Percentiles rank a stretch among this genome's conserved stretches.
These are phyloP conservation scores for Heliconius eleuchia DNA, from an alignment of 1,140 invertebrate genomes.

Conservation along the genomic window DNA sequence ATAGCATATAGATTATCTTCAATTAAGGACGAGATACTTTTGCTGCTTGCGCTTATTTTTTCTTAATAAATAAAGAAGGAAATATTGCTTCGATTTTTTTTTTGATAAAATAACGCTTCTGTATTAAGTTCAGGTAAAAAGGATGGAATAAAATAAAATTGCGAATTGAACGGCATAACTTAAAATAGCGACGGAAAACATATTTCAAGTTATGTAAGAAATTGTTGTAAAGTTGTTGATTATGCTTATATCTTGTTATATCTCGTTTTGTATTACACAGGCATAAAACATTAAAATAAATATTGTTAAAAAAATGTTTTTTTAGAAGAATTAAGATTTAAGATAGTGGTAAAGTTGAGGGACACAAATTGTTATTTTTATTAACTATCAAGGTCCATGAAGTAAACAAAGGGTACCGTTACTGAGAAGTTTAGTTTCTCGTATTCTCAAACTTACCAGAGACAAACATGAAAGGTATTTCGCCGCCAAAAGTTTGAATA, in stretches of 20 bases:
- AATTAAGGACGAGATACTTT: not conserved
- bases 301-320: too few relatives aligned
- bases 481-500: slow-evolving; percentile 92
- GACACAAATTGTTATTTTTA: too few relatives aligned
- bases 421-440: not conserved
- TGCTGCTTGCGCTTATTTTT: not conserved
- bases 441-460: slow-evolving; percentile 81
- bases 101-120: not conserved
- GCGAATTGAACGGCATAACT: not conserved
- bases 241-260: too few relatives aligned
- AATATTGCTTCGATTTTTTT: not conserved
- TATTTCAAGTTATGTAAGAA: too few relatives aligned
- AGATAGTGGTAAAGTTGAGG: too few relatives aligned
- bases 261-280: too few relatives aligned
- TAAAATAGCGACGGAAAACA: too few relatives aligned
- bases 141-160: not conserved
- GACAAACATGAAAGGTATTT: slow-evolving; percentile 93
- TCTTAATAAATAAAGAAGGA: not conserved
- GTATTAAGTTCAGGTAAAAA: not conserved
- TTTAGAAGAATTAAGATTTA: too few relatives aligned
- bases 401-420: too few relatives aligned
- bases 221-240: too few relatives aligned
- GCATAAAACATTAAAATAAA: too few relatives aligned
- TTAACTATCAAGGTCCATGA: too few relatives aligned
- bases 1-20: not conserved